Percentiles rank a stretch among this genome's conserved stretches.
phyloP scores from a whole-genome alignment of 2,113 vertebrate species.

The Reinhardtius hippoglossoides region DNA sequence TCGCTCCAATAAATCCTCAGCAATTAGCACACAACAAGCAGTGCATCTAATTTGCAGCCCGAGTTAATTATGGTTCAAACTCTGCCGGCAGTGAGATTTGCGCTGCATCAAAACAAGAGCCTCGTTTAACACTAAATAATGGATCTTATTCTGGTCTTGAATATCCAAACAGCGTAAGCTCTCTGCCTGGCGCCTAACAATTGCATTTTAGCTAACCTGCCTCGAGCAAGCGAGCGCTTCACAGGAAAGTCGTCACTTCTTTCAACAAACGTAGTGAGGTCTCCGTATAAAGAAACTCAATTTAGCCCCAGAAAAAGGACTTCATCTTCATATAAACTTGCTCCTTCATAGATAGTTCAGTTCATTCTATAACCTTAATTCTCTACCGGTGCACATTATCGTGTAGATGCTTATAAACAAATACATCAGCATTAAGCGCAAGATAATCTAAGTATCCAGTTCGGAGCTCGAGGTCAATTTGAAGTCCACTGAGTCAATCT shows the following conservation, averaged over 20 bases:
- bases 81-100: conserved; percentile 78
- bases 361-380: conserved; percentile 16
- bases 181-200: conserved; percentile 37
- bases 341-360: conserved; percentile 1
- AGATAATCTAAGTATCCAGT: conserved; percentile 42
- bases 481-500: conserved; percentile 64
- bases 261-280: conserved; percentile 39
- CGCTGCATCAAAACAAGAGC: conserved; percentile 76
- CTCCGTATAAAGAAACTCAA: conserved; percentile 34
- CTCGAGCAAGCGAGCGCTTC: conserved; percentile 46
- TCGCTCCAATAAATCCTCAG: conserved; percentile 76
- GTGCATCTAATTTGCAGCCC: conserved; percentile 77
- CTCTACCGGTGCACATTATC: conserved; percentile 24
- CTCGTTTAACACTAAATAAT: conserved; percentile 78
- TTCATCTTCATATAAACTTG: background rate
- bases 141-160: conserved; percentile 70
- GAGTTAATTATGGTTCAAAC: conserved; percentile 81
- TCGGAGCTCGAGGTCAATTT: conserved; percentile 59
- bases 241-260: conserved; percentile 50
- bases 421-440: conserved; percentile 39
- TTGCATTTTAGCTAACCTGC: conserved; percentile 48
- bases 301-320: conserved; percentile 29
- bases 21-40: conserved; percentile 82
- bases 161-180: conserved; percentile 61
- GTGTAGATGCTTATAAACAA: background rate